phyloP scores from a whole-genome alignment of 2,797 vertebrate genomes.

The Trematomus bernacchii region DNA sequence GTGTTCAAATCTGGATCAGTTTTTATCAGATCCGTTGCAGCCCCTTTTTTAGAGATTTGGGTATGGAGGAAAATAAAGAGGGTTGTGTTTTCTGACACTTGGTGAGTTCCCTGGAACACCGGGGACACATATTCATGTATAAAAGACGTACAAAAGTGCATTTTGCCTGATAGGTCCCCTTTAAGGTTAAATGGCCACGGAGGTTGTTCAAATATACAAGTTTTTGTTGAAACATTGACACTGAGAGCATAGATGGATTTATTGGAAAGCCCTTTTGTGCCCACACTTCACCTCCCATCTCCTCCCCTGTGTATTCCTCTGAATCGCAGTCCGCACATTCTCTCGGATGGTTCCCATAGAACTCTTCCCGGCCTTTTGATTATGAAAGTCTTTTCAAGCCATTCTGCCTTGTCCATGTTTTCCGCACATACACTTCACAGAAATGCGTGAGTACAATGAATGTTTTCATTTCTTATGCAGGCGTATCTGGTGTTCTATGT shows the following conservation, averaged over 20 bases:
- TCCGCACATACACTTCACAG: background rate
- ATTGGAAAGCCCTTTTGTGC: conserved; percentile 19
- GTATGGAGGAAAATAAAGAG: no score
- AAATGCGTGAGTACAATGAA: background rate
- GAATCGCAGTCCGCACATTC: conserved; percentile 17
- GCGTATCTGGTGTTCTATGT: background rate
- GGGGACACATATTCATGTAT: no score
- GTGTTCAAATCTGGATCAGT: no score
- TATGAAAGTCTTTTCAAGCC: conserved; percentile 12
- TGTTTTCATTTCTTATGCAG: background rate
- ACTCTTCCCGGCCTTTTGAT: conserved; percentile 11
- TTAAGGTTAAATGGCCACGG: background rate
- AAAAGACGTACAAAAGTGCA: no score
- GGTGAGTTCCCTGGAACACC: no score
- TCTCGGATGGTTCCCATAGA: conserved; percentile 1
- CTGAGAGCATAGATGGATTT: conserved; percentile 17
- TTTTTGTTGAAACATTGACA: conserved; percentile 7
- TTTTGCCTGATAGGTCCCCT: no score
- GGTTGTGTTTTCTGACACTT: no score
- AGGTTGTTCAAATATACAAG: conserved; percentile 1
- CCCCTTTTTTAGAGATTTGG: no score
- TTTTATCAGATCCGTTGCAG: no score
- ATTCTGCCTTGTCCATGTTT: conserved; percentile 4
- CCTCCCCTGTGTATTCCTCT: conserved; percentile 2
- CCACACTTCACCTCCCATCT: conserved; percentile 11